Conservation (phyloP, 2,113 vertebrate genomes). For the Eidolon helvum region DNA sequence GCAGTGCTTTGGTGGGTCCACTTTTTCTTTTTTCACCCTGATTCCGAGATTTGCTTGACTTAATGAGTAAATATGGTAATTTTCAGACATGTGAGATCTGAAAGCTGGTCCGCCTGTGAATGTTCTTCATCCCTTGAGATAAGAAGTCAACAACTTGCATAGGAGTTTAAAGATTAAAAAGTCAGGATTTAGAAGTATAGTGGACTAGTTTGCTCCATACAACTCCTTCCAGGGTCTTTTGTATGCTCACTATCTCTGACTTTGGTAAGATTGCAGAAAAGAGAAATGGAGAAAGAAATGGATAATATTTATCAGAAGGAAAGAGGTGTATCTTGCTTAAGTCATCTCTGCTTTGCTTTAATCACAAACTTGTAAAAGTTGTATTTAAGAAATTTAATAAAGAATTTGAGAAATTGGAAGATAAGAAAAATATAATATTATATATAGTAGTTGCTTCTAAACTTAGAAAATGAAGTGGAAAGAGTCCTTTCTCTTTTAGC, state of each 20-base stretch:
- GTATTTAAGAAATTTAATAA: neutral
- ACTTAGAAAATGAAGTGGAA: neutral
- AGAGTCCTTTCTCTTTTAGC: neutral
- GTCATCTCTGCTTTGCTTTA: neutral
- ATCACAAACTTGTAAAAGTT: neutral
- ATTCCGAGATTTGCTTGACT: neutral
- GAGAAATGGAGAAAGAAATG: neutral
- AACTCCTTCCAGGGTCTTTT: slow-evolving; percentile 25
- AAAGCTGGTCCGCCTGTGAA: neutral
- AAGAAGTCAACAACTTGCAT: slow-evolving; percentile 15
- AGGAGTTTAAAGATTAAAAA: neutral
- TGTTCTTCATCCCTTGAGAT: slow-evolving; percentile 8
- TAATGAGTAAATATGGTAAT: slow-evolving; percentile 16
- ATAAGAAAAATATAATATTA: neutral
- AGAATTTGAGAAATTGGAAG: neutral
- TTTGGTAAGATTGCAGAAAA: neutral
- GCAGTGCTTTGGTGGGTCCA: neutral
- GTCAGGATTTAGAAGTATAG: neutral
- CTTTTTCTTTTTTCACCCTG: neutral
- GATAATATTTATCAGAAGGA: neutral
- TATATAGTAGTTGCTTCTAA: neutral
- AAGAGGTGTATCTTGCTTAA: neutral
- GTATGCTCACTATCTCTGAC: neutral
- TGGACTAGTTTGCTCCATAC: neutral
- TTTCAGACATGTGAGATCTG: slow-evolving; percentile 19